These are phyloP conservation scores for Syrista parreyssii DNA, from an alignment of 2,888 invertebrate genomes.

Conservation along the genomic window DNA sequence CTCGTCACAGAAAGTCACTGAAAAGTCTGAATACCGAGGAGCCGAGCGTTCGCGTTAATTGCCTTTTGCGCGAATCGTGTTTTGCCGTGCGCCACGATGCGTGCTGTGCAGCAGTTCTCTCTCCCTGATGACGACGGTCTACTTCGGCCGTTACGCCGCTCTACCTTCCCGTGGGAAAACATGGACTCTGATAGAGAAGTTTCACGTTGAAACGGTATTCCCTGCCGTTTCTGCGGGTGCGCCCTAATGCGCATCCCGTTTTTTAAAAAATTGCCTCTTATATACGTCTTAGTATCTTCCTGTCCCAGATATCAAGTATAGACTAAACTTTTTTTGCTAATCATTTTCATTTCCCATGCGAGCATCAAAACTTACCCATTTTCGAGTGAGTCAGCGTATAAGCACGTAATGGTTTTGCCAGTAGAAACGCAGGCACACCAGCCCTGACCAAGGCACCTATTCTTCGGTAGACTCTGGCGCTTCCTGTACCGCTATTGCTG, in stretches of 20 bases:
- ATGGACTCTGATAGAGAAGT: not conserved
- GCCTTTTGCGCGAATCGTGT: constrained; percentile 27
- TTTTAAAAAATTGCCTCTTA: not conserved
- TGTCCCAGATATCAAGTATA: not conserved
- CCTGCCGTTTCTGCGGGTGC: not conserved
- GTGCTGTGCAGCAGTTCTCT: constrained; percentile 9
- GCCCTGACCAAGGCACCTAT: constrained; percentile 59
- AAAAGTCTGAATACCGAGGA: constrained; percentile 2
- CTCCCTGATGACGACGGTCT: not conserved
- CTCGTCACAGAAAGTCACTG: not conserved
- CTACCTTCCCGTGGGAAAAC: not conserved
- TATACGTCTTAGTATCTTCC: not conserved
- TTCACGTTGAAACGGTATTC: not conserved
- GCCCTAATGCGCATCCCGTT: not conserved
- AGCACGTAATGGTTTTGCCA: constrained; percentile 59
- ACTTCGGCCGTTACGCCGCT: not conserved
- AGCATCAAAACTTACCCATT: constrained; percentile 51
- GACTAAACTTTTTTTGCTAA: not conserved
- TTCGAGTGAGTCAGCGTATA: constrained; percentile 62
- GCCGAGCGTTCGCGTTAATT: constrained; percentile 9
- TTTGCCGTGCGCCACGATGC: constrained; percentile 26
- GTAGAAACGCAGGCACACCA: constrained; percentile 59
- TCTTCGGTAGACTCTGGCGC: constrained; percentile 59
- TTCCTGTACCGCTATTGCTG: constrained; percentile 58
- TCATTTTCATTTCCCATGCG: not conserved